Percentiles rank a stretch among this genome's conserved stretches.
Conservation (phyloP, 1,140 invertebrate species). For the Calliphora vicina region DNA sequence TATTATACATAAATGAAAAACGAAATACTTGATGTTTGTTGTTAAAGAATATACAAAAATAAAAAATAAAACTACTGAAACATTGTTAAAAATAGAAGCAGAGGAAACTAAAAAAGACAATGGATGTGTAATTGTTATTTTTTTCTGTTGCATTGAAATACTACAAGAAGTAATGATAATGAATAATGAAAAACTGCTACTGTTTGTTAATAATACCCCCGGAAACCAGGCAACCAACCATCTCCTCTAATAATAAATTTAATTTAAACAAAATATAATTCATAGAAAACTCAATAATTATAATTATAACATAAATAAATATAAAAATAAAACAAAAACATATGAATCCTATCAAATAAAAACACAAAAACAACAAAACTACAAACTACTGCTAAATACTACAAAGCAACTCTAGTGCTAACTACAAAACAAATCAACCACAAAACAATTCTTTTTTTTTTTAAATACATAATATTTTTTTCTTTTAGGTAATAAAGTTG, state of each 20-base stretch:
- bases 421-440: neutral
- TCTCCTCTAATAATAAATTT: slow-evolving; percentile 11
- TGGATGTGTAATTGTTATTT: slow-evolving; percentile 2
- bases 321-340: neutral
- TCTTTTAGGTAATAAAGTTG: slow-evolving; percentile 29
- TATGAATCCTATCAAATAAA: slow-evolving; percentile 8
- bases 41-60: neutral
- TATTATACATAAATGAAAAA: neutral
- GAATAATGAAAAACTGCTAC: neutral
- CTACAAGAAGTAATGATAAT: neutral
- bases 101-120: neutral
- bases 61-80: neutral
- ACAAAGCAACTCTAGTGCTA: neutral
- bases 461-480: neutral
- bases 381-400: neutral
- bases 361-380: slow-evolving; percentile 3
- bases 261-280: slow-evolving; percentile 5
- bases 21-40: neutral
- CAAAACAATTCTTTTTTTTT: neutral
- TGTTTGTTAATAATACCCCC: neutral
- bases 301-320: neutral
- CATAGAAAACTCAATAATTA: slow-evolving; percentile 10
- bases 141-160: neutral
- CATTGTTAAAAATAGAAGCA: neutral
- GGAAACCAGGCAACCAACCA: slow-evolving; percentile 9